A percentile compares a stretch with the other conserved stretches of the same genome.
phyloP scores from a whole-genome alignment of 1,140 invertebrate genomes.

The Orius laevigatus region DNA sequence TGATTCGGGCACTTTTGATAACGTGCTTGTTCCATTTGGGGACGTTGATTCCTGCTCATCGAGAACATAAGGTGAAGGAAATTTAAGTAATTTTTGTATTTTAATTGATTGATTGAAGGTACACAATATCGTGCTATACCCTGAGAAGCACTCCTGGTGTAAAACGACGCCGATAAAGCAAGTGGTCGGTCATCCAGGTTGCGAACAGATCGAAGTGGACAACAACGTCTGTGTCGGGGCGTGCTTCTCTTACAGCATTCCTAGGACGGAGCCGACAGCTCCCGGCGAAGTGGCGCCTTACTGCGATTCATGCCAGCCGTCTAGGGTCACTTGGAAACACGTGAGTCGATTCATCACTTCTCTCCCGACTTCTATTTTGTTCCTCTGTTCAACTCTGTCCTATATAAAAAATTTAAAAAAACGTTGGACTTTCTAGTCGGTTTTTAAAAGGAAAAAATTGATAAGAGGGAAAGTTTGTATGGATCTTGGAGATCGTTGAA shows the following conservation, averaged over 20 bases:
- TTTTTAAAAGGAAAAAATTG: too few species aligned
- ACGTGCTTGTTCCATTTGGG: not conserved
- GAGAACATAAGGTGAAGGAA: not conserved
- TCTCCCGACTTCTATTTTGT: too few species aligned
- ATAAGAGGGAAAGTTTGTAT: too few species aligned
- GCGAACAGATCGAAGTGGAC: constrained; percentile 41
- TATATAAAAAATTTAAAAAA: too few species aligned
- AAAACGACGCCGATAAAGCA: constrained; percentile 47
- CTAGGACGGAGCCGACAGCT: constrained; percentile 42
- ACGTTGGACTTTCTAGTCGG: too few species aligned
- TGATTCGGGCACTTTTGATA: not conserved
- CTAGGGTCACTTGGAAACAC: constrained; percentile 41
- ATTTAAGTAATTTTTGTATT: not conserved
- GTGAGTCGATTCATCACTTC: constrained; percentile 26
- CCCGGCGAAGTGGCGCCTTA: constrained; percentile 48
- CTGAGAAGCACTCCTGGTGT: constrained; percentile 52
- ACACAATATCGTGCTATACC: constrained; percentile 48
- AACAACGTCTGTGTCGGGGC: constrained; percentile 52
- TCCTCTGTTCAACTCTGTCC: too few species aligned
- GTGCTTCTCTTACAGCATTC: constrained; percentile 51
- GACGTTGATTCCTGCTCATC: not conserved
- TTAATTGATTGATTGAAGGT: constrained; percentile 29
- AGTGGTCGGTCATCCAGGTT: constrained; percentile 41
- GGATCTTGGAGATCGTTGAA: too few species aligned
- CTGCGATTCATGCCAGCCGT: constrained; percentile 49